Evolutionary conservation across 2,888 invertebrate species (phyloP), one percentile per base, ranked within the genome.

Genomic region (Altica lythri): DNA sequence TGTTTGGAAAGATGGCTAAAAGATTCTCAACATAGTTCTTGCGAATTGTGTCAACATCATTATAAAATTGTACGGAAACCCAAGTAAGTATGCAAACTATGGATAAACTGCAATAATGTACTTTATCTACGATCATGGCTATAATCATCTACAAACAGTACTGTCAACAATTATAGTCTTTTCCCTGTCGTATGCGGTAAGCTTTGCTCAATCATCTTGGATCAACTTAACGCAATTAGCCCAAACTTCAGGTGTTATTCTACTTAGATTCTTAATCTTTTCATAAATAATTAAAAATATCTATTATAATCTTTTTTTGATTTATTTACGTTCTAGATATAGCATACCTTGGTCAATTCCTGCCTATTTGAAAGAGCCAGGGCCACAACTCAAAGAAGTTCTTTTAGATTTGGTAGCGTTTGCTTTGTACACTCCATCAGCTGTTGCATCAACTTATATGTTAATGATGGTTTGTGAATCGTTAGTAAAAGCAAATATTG

Each of bases 1-100:
- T 84, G 83, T 64, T 69, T 83, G 53, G 82, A 83, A 67, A 74
- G 75, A 37, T 84, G 83, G 83, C 73, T 84, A 2, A 78, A 79
- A 34, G 80, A 81, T 65, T 79, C 80, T 1, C 78, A 79, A 14
- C 73, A 75, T 44, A 79, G 78, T 54, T 68, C 69, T 22, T 84
- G 84, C 68, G 84, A 84, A 69, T 72, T 84, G 17, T 84, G 84
- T 70, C 74, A 78, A 53, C 80, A 80, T 65, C 75, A 77, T 53
- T 84, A 78, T 67, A 68, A 76, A 42, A 76, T 81, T 9, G 68
- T 76, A 30, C 73, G 80, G 53, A 72, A 74, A 63, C 78, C 78
- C 2, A 74, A 68, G 75, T 76, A 68, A 61, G 52, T 10, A 2
- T 14, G 19, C 9, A 16, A 27, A 44, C 1, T 34, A 9, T 29